Evolutionary conservation across 2,888 invertebrate genomes (phyloP), one percentile per base, ranked within the genome.

Genomic region (Cylindroiulus punctatus): DNA sequence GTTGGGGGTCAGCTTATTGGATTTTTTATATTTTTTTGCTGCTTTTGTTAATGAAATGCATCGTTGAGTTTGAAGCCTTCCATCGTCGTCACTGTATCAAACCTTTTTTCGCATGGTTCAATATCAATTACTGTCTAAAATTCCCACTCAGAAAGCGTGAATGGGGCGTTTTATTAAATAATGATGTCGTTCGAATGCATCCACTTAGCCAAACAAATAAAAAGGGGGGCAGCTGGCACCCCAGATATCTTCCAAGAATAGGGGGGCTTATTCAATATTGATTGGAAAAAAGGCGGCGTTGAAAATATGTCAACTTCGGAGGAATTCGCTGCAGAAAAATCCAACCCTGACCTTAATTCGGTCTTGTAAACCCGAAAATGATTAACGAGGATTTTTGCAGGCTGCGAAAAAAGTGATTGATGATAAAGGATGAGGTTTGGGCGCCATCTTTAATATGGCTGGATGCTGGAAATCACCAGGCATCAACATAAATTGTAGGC

Each of bases 341-440:
- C 65, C 65, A 65, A 65, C 65, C 65, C 65, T 65, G 65, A 65
- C 65, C 65, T 65, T 65, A 65, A 65, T 65, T 65, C n/a, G 65
- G 65, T 65, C 65, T 5, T 65, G 26, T 65, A 65, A 65, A 65
- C 65, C 65, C 10, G 26, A 65, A 65, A 65, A 65, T 65, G 65
- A 65, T 65, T 65, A 65, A 65, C 65, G 65, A 65, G 65, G 65
- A 65, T 65, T 65, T 65, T 65, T 65, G 26, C 26, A 7, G 5
- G 65, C 5, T 65, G 22, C 65, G n/a, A 5, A 65, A 65, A 65
- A 57, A 57, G 65, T 65, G 65, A 65, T 65, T 65, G 65, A 65
- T 65, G 65, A 65, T 65, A 65, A 65, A 26, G 65, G 65, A 65
- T 65, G 65, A 65, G 26, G 65, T 65, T n/a, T 65, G 26, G 10